These are phyloP conservation scores for Panulirus ornatus DNA, from an alignment of 1,140 invertebrate species.

Conservation along the genomic window DNA sequence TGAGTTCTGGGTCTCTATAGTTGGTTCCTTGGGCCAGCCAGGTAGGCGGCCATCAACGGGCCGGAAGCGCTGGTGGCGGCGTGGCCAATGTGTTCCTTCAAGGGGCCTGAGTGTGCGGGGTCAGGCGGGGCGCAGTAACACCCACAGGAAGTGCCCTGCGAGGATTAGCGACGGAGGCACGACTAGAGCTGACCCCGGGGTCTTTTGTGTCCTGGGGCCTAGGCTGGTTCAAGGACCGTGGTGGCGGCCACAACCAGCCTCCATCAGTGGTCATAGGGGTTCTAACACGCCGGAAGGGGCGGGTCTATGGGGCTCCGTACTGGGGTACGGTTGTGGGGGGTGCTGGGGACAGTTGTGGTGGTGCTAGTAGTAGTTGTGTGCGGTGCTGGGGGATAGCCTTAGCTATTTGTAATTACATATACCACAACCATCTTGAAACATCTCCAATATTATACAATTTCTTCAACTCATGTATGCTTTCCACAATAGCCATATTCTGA, in stretches of 20 bases:
- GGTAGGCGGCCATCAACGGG: neutral
- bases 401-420: neutral
- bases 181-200: neutral
- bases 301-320: neutral
- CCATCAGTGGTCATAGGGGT: neutral
- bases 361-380: neutral
- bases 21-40: neutral
- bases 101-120: neutral
- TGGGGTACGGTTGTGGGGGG: neutral
- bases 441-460: neutral
- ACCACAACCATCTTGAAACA: neutral
- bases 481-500: too few relatives aligned
- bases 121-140: neutral
- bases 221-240: neutral
- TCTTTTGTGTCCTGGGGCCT: neutral
- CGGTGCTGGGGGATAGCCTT: neutral
- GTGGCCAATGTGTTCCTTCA: constrained; percentile 41
- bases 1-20: too few relatives aligned
- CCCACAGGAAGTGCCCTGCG: neutral
- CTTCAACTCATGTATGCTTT: neutral
- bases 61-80: constrained; percentile 33
- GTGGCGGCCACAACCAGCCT: neutral
- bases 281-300: neutral
- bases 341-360: neutral
- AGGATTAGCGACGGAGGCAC: constrained; percentile 38